Conservation (phyloP, 2,888 invertebrate species). For the Mantis religiosa region DNA sequence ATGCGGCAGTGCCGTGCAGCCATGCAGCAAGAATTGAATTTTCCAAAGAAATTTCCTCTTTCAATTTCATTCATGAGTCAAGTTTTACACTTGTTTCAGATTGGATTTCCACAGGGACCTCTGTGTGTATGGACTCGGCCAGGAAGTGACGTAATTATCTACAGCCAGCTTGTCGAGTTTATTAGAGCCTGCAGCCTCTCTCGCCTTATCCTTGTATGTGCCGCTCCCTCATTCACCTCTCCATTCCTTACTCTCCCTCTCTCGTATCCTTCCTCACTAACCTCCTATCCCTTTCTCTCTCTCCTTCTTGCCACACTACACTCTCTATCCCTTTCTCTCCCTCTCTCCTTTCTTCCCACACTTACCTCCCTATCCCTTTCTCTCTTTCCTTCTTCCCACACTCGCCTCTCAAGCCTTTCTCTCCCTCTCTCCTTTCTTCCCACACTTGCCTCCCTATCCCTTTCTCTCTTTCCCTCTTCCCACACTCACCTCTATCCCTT, state of each 20-base stretch:
- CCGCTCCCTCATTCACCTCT: too few species aligned
- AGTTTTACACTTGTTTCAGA: slow-evolving; percentile 13
- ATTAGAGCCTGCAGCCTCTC: too few species aligned
- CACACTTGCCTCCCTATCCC: background rate
- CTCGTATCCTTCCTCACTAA: too few species aligned
- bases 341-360: background rate
- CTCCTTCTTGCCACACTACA: background rate
- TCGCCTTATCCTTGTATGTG: too few species aligned
- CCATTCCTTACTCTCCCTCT: too few species aligned
- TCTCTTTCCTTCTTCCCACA: background rate
- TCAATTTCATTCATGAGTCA: slow-evolving; percentile 41
- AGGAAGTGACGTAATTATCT: too few species aligned
- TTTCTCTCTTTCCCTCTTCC: background rate
- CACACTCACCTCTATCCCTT: background rate
- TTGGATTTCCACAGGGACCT: background rate
- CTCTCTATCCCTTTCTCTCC: background rate
- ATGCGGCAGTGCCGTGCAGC: background rate
- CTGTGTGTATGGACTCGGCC: too few species aligned
- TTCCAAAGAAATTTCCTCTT: slow-evolving; percentile 51
- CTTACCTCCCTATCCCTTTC: background rate
- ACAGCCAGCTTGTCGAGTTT: too few species aligned
- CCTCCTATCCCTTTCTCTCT: too few species aligned
- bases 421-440: background rate
- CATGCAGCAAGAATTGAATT: slow-evolving; percentile 45
- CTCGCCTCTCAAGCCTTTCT: background rate